phyloP scores from a whole-genome alignment of 2,113 vertebrate species.

The Panthera uncia region DNA sequence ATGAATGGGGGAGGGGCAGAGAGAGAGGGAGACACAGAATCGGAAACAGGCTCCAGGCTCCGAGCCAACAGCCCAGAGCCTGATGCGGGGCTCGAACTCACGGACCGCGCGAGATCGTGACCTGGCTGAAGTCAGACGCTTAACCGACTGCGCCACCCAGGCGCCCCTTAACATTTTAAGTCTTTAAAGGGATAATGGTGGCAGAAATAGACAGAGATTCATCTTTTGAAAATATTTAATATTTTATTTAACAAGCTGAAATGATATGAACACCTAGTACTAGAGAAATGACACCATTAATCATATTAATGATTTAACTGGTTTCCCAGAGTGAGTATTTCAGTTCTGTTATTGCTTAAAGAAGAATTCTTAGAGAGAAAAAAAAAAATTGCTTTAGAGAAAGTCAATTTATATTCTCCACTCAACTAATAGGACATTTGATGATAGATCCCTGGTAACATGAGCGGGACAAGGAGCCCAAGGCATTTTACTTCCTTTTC shows the following conservation, averaged over 20 bases:
- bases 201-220: conserved; percentile 58
- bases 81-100: too few species aligned
- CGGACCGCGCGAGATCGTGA: too few species aligned
- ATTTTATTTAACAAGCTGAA: conserved; percentile 63
- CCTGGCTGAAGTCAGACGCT: too few species aligned
- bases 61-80: too few species aligned
- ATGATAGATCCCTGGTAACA: background rate
- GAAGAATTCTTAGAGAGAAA: conserved; percentile 22
- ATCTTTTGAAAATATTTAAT: conserved; percentile 69
- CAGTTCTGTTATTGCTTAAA: conserved; percentile 33
- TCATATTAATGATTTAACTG: conserved; percentile 59
- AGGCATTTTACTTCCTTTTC: background rate
- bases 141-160: too few species aligned
- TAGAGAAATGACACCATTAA: conserved; percentile 66
- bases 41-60: too few species aligned
- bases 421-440: background rate
- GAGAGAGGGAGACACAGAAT: too few species aligned
- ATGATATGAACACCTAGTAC: conserved; percentile 35
- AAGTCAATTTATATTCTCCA: conserved; percentile 35
- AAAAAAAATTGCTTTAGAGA: background rate
- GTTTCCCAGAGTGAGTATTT: conserved; percentile 34
- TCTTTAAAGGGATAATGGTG: conserved; percentile 45
- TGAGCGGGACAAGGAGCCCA: background rate
- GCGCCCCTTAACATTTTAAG: conserved; percentile 59
- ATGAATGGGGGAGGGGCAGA: too few species aligned